Evolutionary conservation across 2,888 invertebrate genomes (phyloP).

Genomic region (Drosophila lutescens): DNA sequence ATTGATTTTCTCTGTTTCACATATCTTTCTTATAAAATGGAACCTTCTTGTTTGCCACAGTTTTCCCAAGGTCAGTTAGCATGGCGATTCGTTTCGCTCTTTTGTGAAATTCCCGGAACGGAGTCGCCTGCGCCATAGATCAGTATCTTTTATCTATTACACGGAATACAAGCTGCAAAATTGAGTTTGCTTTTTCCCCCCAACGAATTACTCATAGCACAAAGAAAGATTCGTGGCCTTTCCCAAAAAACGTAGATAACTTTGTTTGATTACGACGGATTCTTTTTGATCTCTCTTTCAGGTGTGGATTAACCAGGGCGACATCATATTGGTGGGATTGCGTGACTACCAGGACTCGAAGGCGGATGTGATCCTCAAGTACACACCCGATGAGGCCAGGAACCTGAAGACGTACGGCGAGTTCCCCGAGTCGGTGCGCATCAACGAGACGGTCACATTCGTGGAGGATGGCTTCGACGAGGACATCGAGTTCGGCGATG

Average conservation of each 20-base stretch:
- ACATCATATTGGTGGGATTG: constrained; percentile 98
- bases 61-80: constrained; percentile 9
- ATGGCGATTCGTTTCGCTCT: constrained; percentile 42
- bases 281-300: constrained; percentile 69
- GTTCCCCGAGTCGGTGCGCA: constrained; percentile 98
- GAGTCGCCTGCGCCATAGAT: constrained; percentile 49
- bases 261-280: not conserved
- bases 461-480: constrained; percentile 97
- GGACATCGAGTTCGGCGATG: constrained; percentile 98
- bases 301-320: constrained; percentile 99
- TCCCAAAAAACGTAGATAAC: constrained; percentile 22
- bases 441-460: constrained; percentile 97
- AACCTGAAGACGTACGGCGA: constrained; percentile 99
- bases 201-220: constrained; percentile 25
- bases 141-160: constrained; percentile 64
- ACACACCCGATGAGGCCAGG: constrained; percentile 99
- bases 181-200: constrained; percentile 27
- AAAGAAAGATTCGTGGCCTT: constrained; percentile 18
- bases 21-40: not conserved
- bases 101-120: constrained; percentile 63
- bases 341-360: constrained; percentile 99
- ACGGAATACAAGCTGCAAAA: constrained; percentile 42
- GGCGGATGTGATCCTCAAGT: constrained; percentile 99
- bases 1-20: not conserved
- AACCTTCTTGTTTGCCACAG: constrained; percentile 24